Percentiles rank a stretch among this genome's conserved stretches.
Conservation (phyloP, 2,888 invertebrate genomes). For the Myathropa florea region DNA sequence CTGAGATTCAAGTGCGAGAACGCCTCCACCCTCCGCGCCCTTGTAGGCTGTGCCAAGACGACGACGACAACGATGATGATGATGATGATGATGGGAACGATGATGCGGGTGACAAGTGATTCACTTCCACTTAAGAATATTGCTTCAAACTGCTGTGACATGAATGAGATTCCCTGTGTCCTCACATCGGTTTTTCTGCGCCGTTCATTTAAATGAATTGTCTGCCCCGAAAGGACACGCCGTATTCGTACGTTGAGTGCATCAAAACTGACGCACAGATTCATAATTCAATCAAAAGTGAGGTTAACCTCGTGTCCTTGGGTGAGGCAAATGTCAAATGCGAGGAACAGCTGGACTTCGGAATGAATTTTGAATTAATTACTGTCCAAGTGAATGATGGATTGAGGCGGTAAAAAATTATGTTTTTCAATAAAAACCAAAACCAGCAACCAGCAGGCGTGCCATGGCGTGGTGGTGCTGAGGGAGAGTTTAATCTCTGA, state of each 20-base stretch:
- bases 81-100: neutral
- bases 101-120: conserved; percentile 22
- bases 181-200: no score
- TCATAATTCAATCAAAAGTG: neutral
- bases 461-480: neutral
- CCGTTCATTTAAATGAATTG: no score
- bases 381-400: conserved; percentile 1
- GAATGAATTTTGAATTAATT: conserved; percentile 13
- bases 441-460: neutral
- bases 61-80: neutral
- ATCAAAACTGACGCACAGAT: neutral
- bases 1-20: conserved; percentile 10
- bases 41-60: neutral
- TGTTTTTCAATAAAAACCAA: conserved; percentile 14
- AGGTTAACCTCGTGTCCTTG: neutral
- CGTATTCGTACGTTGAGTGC: neutral
- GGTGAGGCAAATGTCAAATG: neutral
- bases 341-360: neutral
- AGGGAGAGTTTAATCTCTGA: neutral
- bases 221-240: no score
- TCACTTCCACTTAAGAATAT: conserved; percentile 44
- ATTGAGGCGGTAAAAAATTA: conserved; percentile 11
- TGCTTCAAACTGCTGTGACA: conserved; percentile 25
- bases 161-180: conserved; percentile 1
- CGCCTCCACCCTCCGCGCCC: neutral